phyloP scores from a whole-genome alignment of 2,113 vertebrate genomes.

The Tragelaphus imberbis region DNA sequence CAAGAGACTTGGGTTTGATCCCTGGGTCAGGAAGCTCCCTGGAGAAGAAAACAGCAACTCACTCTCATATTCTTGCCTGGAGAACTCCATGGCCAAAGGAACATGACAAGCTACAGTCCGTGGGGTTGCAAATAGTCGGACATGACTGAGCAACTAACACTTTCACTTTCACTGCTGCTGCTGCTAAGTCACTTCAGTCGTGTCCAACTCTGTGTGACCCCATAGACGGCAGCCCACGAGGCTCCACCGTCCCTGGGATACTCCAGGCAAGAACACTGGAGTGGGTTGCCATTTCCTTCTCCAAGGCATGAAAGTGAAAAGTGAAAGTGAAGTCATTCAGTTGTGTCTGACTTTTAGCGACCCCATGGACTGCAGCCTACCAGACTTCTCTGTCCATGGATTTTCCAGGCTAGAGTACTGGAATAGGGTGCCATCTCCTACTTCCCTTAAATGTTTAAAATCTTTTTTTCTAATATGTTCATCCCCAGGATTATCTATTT shows the following conservation, averaged over 20 bases:
- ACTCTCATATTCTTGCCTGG: background rate
- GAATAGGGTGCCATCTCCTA: background rate
- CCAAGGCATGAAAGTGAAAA: too few species aligned
- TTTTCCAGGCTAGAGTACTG: too few species aligned
- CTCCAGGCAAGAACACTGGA: too few species aligned
- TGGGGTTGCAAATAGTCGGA: background rate
- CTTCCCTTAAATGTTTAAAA: conserved; percentile 16
- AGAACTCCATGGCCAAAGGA: background rate
- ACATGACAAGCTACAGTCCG: background rate
- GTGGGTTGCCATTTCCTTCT: too few species aligned
- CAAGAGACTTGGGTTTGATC: background rate
- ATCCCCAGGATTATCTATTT: conserved; percentile 29
- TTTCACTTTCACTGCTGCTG: background rate
- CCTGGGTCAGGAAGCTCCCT: background rate
- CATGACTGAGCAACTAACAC: background rate
- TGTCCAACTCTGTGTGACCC: too few species aligned
- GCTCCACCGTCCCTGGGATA: too few species aligned
- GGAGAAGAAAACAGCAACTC: background rate
- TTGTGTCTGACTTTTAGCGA: too few species aligned
- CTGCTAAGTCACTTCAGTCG: too few species aligned
- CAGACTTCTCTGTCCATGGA: too few species aligned
- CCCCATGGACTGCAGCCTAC: too few species aligned
- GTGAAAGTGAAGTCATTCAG: too few species aligned
- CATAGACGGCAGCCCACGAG: too few species aligned
- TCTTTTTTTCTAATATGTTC: background rate